phyloP scores from a whole-genome alignment of 23 tunicate genomes.

The Trididemnum miniatum region DNA sequence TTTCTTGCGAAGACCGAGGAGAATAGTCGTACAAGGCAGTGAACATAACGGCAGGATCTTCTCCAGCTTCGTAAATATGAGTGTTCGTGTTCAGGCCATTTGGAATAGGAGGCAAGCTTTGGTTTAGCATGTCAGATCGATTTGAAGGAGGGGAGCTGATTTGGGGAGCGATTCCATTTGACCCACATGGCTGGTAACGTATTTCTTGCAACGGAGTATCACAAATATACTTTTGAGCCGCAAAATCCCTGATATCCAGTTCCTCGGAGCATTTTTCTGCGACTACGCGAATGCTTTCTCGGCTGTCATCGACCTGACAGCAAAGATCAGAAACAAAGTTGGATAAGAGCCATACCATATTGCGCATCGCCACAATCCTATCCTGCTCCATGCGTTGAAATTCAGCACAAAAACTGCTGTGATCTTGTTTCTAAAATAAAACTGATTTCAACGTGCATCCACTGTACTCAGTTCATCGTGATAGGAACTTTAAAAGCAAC shows the following conservation, averaged over 20 bases:
- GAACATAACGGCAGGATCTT: not conserved
- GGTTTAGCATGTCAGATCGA: not conserved
- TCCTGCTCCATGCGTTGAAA: constrained; percentile 78
- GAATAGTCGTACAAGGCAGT: constrained; percentile 39
- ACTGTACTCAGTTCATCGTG: no score
- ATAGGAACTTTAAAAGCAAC: no score
- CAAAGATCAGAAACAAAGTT: constrained; percentile 79
- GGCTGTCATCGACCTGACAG: constrained; percentile 60
- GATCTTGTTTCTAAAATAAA: constrained; percentile 60
- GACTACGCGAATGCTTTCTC: constrained; percentile 58
- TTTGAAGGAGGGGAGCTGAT: not conserved
- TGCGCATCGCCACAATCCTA: constrained; percentile 50
- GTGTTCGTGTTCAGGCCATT: not conserved
- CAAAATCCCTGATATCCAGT: constrained; percentile 62
- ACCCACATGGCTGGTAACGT: constrained; percentile 49
- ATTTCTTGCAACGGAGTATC: constrained; percentile 45
- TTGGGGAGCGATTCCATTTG: not conserved
- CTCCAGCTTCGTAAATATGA: constrained; percentile 24
- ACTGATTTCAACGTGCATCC: no score
- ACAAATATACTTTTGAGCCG: constrained; percentile 42
- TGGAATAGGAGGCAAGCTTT: not conserved
- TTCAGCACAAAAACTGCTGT: constrained; percentile 42
- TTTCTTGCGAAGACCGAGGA: constrained; percentile 29
- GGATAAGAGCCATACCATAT: constrained; percentile 67
- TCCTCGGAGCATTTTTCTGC: constrained; percentile 63